phyloP scores from a whole-genome alignment of 2,888 invertebrate species.

The Ashinkailepas kermadecensis region DNA sequence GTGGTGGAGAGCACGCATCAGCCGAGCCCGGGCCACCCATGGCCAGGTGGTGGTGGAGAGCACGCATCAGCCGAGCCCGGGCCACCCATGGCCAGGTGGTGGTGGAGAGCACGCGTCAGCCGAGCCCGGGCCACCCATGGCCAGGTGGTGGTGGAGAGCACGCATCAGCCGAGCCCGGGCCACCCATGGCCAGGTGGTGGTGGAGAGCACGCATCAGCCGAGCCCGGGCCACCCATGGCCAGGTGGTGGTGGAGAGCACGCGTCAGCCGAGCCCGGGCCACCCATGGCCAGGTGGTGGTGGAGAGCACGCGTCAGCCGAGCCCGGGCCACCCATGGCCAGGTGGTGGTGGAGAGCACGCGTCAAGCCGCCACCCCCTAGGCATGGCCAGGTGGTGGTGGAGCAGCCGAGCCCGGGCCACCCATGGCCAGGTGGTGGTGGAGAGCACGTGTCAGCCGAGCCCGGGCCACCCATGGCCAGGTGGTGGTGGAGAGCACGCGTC shows the following conservation, averaged over 20 bases:
- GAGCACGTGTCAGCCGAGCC: background rate
- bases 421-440: background rate
- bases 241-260: background rate
- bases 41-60: background rate
- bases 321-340: background rate
- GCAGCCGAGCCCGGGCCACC: background rate
- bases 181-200: background rate
- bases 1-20: background rate
- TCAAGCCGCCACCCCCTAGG: too few relatives aligned
- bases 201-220: background rate
- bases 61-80: background rate
- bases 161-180: background rate
- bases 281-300: background rate
- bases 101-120: background rate
- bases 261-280: background rate
- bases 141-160: background rate
- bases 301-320: background rate
- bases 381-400: background rate
- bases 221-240: background rate
- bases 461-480: background rate
- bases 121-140: background rate
- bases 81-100: background rate
- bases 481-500: background rate
- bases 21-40: background rate
- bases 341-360: background rate